phyloP scores from a whole-genome alignment of 1,140 invertebrate species.

The Yoshiicerus persimilis region DNA sequence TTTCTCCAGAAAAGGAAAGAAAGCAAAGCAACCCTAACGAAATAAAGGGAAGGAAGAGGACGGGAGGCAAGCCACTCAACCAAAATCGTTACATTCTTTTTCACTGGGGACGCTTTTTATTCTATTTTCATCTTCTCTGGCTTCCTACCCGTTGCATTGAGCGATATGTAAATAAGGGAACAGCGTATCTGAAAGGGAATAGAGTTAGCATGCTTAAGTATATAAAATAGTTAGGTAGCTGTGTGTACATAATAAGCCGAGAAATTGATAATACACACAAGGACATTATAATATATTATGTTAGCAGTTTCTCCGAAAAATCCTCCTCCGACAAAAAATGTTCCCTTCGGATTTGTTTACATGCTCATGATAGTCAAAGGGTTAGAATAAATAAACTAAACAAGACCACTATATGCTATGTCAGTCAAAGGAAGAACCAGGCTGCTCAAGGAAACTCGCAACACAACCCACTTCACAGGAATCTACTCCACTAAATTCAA shows the following conservation, averaged over 20 bases:
- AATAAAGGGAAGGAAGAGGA: background rate
- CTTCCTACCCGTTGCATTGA: background rate
- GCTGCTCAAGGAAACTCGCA: background rate
- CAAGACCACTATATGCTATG: background rate
- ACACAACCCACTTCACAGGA: background rate
- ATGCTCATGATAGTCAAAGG: background rate
- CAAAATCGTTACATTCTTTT: background rate
- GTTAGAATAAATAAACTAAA: background rate
- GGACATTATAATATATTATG: background rate
- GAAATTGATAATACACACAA: constrained; percentile 1
- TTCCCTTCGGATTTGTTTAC: background rate
- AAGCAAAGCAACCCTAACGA: background rate
- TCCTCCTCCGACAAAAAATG: background rate
- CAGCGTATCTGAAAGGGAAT: too few species aligned
- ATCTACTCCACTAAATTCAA: background rate
- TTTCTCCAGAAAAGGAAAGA: background rate
- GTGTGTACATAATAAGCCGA: background rate
- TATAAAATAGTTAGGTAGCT: background rate
- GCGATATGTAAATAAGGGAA: background rate
- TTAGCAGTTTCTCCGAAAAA: background rate
- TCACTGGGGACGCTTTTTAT: background rate
- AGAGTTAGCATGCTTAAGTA: background rate
- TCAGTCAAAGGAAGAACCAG: background rate
- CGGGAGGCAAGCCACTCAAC: background rate
- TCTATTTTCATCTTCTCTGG: background rate